A percentile compares a stretch with the other conserved stretches of the same genome.
Evolutionary conservation across 1,140 invertebrate genomes (phyloP).

Genomic region (Gonioctena quinquepunctata): DNA sequence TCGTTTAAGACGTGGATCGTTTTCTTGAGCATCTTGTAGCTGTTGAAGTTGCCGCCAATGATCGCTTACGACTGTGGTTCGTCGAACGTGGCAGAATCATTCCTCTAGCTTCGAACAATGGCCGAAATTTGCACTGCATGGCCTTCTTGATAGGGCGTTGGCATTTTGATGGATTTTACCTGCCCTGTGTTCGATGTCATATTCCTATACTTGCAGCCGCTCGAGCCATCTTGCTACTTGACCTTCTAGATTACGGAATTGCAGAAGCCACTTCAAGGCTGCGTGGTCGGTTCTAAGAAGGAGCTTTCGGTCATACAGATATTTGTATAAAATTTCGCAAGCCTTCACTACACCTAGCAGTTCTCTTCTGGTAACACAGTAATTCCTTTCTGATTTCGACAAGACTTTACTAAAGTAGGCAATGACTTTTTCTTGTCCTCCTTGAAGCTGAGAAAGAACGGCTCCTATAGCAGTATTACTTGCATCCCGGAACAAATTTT

Average conservation of each 20-base stretch:
- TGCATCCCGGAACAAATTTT: too few species aligned
- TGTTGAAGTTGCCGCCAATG: background rate
- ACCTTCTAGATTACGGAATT: constrained; percentile 41
- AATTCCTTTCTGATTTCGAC: too few species aligned
- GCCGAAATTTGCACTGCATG: constrained; percentile 1
- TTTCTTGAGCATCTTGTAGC: background rate
- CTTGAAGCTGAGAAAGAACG: constrained; percentile 33
- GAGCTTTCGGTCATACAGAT: constrained; percentile 22
- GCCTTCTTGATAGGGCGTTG: constrained; percentile 14
- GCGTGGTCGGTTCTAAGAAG: constrained; percentile 37
- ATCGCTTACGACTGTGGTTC: constrained; percentile 7
- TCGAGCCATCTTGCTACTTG: constrained; percentile 40
- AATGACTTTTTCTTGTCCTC: constrained; percentile 29
- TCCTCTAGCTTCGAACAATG: too few species aligned
- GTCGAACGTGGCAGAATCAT: background rate
- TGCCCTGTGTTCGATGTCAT: constrained; percentile 23
- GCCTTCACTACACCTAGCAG: constrained; percentile 37
- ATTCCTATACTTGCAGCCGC: constrained; percentile 33
- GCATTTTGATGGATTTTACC: constrained; percentile 16
- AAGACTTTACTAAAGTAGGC: constrained; percentile 40
- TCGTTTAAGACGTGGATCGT: background rate
- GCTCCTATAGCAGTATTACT: constrained; percentile 22
- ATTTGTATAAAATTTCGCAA: constrained; percentile 36
- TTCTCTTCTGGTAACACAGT: constrained; percentile 31
- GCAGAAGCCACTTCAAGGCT: constrained; percentile 42